Conservation (phyloP, 2,113 vertebrate genomes). For the Lamprotornis superbus region DNA sequence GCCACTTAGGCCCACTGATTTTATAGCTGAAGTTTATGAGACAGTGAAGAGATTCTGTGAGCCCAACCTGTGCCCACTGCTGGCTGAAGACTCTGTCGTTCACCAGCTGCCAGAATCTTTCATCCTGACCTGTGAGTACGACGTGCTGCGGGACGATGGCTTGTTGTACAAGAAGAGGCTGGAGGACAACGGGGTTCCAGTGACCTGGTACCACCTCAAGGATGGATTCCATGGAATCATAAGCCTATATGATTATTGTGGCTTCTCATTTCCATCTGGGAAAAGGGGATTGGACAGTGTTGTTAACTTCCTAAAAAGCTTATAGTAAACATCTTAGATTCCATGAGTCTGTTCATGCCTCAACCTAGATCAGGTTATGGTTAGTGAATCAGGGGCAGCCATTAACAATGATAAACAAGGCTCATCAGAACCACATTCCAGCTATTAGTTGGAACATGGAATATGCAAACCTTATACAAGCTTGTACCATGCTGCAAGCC, state of each 20-base stretch:
- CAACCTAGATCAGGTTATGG: background rate
- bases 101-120: conserved; percentile 73
- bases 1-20: background rate
- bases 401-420: background rate
- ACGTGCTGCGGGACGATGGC: conserved; percentile 79
- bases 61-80: conserved; percentile 70
- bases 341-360: conserved; percentile 32
- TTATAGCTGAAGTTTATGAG: conserved; percentile 74
- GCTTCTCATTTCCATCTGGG: conserved; percentile 73
- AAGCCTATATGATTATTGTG: conserved; percentile 64
- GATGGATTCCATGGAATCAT: conserved; percentile 84
- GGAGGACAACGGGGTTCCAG: conserved; percentile 75
- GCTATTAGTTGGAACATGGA: conserved; percentile 20
- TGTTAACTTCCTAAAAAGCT: conserved; percentile 74
- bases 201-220: conserved; percentile 79
- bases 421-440: conserved; percentile 30
- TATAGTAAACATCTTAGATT: conserved; percentile 40
- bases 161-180: conserved; percentile 82
- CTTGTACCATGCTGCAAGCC: conserved; percentile 47
- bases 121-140: conserved; percentile 84
- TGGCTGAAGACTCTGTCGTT: conserved; percentile 73
- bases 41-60: conserved; percentile 59
- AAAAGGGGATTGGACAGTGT: conserved; percentile 64
- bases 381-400: background rate
- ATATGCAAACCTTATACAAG: background rate